phyloP scores from a whole-genome alignment of 2,113 vertebrate species.

The Hypocryptadius cinnamomeus region DNA sequence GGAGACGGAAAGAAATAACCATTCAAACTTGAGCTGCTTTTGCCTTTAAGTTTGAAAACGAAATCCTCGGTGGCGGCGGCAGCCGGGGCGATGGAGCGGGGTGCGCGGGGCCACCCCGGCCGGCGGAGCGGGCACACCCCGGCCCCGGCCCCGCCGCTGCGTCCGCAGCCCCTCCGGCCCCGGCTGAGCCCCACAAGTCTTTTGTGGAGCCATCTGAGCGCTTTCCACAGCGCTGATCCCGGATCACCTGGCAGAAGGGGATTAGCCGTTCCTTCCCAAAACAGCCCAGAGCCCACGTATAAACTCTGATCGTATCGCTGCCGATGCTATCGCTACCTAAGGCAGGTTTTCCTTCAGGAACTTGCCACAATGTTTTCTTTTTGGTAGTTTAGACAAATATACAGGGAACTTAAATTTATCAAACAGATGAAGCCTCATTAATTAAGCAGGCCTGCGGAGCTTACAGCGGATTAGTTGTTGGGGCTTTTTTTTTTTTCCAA shows the following conservation, averaged over 20 bases:
- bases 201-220: accelerated
- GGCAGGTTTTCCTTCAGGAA: constrained; percentile 4
- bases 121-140: neutral
- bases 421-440: constrained; percentile 34
- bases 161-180: neutral
- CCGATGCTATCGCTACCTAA: constrained; percentile 20
- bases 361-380: constrained; percentile 50
- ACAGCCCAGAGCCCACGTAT: neutral
- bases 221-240: neutral
- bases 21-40: neutral
- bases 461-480: neutral
- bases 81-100: neutral
- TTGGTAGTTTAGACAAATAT: constrained; percentile 51
- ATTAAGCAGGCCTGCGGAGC: neutral
- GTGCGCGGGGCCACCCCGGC: neutral
- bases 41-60: neutral
- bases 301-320: constrained; percentile 50
- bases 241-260: neutral
- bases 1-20: neutral
- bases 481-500: neutral
- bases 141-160: neutral
- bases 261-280: neutral
- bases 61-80: neutral
- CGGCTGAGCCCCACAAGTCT: accelerated
- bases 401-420: constrained; percentile 38